phyloP scores from a whole-genome alignment of 2,113 vertebrate genomes.

The Elephas maximus region DNA sequence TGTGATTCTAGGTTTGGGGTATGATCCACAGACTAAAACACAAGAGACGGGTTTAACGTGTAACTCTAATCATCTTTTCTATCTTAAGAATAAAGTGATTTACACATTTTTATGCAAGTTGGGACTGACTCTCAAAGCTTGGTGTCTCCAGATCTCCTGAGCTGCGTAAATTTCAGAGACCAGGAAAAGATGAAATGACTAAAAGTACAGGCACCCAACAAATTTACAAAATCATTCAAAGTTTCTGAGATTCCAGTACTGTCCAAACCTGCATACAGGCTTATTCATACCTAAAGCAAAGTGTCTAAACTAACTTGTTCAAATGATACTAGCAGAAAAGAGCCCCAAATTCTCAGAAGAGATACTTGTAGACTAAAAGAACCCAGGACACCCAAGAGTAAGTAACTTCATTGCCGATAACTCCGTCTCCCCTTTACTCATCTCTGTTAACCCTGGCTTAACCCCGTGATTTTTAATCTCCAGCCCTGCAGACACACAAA shows the following conservation, averaged over 20 bases:
- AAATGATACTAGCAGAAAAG: constrained; percentile 30
- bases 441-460: background rate
- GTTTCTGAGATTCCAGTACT: constrained; percentile 35
- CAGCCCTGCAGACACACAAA: background rate
- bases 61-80: background rate
- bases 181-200: constrained; percentile 25
- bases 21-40: constrained; percentile 42
- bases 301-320: constrained; percentile 25
- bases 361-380: background rate
- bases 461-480: background rate
- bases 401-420: background rate
- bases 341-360: constrained; percentile 23
- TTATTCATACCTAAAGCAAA: constrained; percentile 5
- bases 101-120: background rate
- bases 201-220: background rate
- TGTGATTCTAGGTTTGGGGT: constrained; percentile 48
- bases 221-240: constrained; percentile 59
- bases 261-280: background rate
- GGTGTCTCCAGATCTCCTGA: background rate
- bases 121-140: background rate
- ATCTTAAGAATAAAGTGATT: constrained; percentile 18
- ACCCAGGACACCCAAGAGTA: background rate
- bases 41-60: background rate
- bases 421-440: background rate
- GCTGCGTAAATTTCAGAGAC: background rate